Evolutionary conservation across 2,888 invertebrate species (phyloP), one percentile per base, ranked within the genome.

Genomic region (Conops quadrifasciatus): DNA sequence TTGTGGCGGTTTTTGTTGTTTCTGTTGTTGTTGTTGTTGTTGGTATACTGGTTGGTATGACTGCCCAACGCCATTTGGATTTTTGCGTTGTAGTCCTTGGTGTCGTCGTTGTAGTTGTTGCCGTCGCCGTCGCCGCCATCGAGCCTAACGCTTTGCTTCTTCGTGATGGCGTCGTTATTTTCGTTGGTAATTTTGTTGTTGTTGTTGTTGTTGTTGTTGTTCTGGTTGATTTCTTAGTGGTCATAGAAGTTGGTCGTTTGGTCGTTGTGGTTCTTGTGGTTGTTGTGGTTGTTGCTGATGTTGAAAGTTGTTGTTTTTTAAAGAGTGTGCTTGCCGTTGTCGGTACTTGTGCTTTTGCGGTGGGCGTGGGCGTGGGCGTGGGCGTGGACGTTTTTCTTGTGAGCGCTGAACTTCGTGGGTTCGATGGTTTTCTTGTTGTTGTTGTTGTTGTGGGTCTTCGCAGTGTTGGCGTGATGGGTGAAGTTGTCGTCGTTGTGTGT

Each of bases 401-500:
- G 24, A 58, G 64, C 24, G 36, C 4, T 36, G 19, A 26, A 51
- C 19, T 70, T 24, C 4, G 19, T 11, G 30, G 7, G 64, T 28
- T 63, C 21, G 64, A 24, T 15, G 47, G 24, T 71, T 49, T 65
- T 43, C 0, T 78, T 62, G 56, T 78, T 78, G 13, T 60, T 53
- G 0, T 73, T 59, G 65, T 45, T 58, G 72, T 65, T 59, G 69
- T 43, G 26, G 56, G 64, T 63, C 58, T 30, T 66, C 59, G 36
- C n/a, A 30, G 51, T 56, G 28, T 68, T 64, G 71, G 75, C 70
- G 58, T 49, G 24, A 28, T 15, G 58, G 72, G 51, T 49, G 77
- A 71, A 75, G 79, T 36, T 78, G 78, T 72, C 76, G 76, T 43
- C 70, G 71, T 11, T 53, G 26, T 47, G 13, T 19, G 28, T 49